Conservation (phyloP, 2,113 vertebrate species). For the Ictidomys tridecemlineatus region DNA sequence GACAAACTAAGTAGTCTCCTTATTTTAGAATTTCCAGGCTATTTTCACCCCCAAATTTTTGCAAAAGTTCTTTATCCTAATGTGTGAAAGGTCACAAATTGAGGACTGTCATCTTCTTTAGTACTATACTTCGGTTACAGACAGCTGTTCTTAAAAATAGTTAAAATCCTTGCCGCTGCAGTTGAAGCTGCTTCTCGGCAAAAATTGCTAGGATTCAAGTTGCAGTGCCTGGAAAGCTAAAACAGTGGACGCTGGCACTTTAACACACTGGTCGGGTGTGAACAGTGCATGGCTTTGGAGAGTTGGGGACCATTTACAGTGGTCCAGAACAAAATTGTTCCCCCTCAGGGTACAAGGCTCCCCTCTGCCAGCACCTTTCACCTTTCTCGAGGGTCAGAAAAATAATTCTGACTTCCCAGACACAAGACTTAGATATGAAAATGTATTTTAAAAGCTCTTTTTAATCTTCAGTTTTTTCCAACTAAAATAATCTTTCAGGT, state of each 20-base stretch:
- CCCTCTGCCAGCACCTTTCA: neutral
- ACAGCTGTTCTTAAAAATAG: neutral
- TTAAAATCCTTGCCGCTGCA: neutral
- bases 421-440: neutral
- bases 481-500: neutral
- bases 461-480: neutral
- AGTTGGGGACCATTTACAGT: neutral
- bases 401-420: neutral
- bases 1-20: neutral
- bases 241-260: too few species aligned
- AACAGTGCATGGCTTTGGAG: too few species aligned
- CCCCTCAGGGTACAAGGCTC: too few species aligned
- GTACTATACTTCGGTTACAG: neutral
- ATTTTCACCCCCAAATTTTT: neutral
- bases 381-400: neutral
- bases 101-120: neutral
- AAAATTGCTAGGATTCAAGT: too few species aligned
- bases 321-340: neutral
- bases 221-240: neutral
- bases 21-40: neutral
- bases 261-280: accelerated
- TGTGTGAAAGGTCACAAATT: neutral
- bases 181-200: neutral
- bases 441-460: neutral
- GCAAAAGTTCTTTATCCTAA: neutral